phyloP scores from a whole-genome alignment of 2,797 vertebrate genomes.

The Chelmon rostratus region DNA sequence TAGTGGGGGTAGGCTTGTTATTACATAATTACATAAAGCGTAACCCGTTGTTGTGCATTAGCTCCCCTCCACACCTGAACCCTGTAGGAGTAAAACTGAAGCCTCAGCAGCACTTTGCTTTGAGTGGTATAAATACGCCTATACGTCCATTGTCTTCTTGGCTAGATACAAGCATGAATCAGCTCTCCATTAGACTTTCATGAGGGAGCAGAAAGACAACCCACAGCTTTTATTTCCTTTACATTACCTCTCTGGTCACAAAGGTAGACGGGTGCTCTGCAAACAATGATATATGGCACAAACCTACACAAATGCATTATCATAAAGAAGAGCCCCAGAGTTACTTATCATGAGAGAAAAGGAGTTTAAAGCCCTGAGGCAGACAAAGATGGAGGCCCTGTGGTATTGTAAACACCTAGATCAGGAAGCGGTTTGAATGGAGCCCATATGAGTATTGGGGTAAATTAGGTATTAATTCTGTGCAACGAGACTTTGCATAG shows the following conservation, averaged over 20 bases:
- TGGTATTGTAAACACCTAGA: conserved; percentile 64
- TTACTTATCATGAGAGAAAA: conserved; percentile 55
- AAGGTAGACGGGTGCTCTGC: conserved; percentile 49
- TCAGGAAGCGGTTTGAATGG: conserved; percentile 59
- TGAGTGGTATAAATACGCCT: conserved; percentile 74
- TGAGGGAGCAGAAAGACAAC: conserved; percentile 74
- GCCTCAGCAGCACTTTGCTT: conserved; percentile 75
- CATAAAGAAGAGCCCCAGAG: conserved; percentile 64
- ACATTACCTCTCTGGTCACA: conserved; percentile 65
- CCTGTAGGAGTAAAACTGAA: conserved; percentile 76
- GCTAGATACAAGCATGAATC: conserved; percentile 75
- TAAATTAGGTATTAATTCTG: conserved; percentile 75
- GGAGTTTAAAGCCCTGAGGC: conserved; percentile 27
- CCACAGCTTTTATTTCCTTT: conserved; percentile 75
- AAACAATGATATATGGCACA: conserved; percentile 64
- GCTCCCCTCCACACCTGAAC: conserved; percentile 73
- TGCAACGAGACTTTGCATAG: conserved; percentile 57
- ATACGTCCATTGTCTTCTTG: conserved; percentile 73
- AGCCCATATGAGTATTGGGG: conserved; percentile 48
- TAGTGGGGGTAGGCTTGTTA: conserved; percentile 57
- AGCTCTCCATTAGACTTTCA: conserved; percentile 80
- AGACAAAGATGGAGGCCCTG: conserved; percentile 55
- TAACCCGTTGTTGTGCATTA: conserved; percentile 73
- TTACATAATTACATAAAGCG: conserved; percentile 73
- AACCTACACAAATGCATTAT: conserved; percentile 72